Conservation (phyloP, 2,888 invertebrate species). For the Desoria tigrina region DNA sequence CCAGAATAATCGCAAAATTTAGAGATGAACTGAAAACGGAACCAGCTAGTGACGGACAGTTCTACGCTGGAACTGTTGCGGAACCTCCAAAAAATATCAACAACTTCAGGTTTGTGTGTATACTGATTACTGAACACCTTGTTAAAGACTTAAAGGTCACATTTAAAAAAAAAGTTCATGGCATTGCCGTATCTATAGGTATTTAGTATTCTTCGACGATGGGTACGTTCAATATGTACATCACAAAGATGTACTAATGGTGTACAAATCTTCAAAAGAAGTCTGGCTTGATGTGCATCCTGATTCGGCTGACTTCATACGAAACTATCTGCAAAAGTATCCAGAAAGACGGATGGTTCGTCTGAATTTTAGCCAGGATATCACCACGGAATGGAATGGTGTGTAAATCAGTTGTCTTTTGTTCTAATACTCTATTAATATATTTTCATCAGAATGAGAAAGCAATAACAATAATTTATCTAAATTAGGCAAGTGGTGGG, state of each 20-base stretch:
- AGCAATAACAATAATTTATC: too few species aligned
- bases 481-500: conserved; percentile 73
- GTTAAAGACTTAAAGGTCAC: too few species aligned
- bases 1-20: conserved; percentile 81
- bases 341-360: conserved; percentile 79
- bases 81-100: conserved; percentile 78
- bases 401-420: too few species aligned
- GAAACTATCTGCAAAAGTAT: conserved; percentile 74
- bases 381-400: conserved; percentile 86
- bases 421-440: too few species aligned
- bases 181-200: conserved; percentile 61
- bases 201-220: conserved; percentile 89
- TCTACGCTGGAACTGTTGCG: conserved; percentile 78
- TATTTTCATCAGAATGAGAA: too few species aligned
- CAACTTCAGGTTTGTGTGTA: conserved; percentile 74
- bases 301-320: conserved; percentile 79
- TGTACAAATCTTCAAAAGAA: conserved; percentile 68
- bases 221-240: conserved; percentile 85
- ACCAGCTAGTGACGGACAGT: conserved; percentile 55
- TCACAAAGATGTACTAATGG: conserved; percentile 69
- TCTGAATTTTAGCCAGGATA: conserved; percentile 72
- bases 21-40: conserved; percentile 62
- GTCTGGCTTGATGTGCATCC: conserved; percentile 89
- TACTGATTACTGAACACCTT: too few species aligned
- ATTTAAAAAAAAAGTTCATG: conserved; percentile 28